A percentile compares a stretch with the other conserved stretches of the same genome.
Evolutionary conservation across 2,888 invertebrate species (phyloP).

Genomic region (Aspidiotus destructor): DNA sequence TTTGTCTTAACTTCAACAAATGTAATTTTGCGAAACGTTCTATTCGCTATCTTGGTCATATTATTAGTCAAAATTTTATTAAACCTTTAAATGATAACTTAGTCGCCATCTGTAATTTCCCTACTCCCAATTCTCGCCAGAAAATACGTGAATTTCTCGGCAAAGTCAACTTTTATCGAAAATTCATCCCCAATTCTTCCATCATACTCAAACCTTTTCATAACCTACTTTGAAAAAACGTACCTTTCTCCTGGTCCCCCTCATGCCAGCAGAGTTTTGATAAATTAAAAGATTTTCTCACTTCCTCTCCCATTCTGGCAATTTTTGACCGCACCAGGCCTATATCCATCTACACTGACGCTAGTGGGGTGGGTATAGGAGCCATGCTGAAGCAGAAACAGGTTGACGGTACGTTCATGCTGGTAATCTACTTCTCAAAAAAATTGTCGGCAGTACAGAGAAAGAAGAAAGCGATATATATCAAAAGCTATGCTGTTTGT

Average conservation of each 20-base stretch:
- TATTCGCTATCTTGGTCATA: constrained; percentile 23
- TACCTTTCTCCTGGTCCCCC: constrained; percentile 34
- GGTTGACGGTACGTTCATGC: constrained; percentile 33
- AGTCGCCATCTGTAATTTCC: constrained; percentile 19
- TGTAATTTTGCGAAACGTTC: constrained; percentile 17
- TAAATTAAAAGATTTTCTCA: constrained; percentile 24
- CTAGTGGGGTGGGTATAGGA: too few relatives aligned
- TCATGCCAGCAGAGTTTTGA: constrained; percentile 35
- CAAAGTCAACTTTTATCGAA: constrained; percentile 14
- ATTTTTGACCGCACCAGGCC: constrained; percentile 35
- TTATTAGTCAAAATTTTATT: constrained; percentile 18
- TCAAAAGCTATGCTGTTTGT: constrained; percentile 30
- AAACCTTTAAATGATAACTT: constrained; percentile 26
- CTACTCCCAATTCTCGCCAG: constrained; percentile 9
- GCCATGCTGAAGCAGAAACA: constrained; percentile 36
- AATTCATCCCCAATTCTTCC: constrained; percentile 24
- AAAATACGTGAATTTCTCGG: constrained; percentile 14
- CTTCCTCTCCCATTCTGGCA: constrained; percentile 33
- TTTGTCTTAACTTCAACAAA: constrained; percentile 24
- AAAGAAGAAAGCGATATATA: constrained; percentile 33
- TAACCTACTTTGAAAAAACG: constrained; percentile 10
- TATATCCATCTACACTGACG: constrained; percentile 13
- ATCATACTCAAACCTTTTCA: constrained; percentile 7
- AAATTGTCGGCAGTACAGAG: constrained; percentile 35
- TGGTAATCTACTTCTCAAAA: constrained; percentile 37